Base-by-base conservation (phyloP, 1,140 invertebrate genomes). In the Dreissena rostriformis region DNA sequence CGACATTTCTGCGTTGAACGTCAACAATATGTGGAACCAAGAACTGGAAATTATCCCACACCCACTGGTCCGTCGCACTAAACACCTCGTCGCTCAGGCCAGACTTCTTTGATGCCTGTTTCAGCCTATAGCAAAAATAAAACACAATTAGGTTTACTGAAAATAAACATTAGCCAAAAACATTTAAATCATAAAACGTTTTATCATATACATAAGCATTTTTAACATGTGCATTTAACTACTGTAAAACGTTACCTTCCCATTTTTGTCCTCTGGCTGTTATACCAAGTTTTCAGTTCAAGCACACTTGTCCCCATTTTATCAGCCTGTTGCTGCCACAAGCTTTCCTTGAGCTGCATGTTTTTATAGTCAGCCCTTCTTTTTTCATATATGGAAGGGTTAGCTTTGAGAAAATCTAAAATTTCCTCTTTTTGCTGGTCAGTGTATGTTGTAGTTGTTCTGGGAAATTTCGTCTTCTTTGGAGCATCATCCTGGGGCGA, bases 241-340 rank as follows among this genome's bases (percentile, higher is more conserved):
- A 28, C 39, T 29, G 12, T 71, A 49, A 71, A 71, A 71, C 39
- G 24, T 73, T 73, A 73, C 71, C 71, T 73, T 14, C 71, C 71
- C 29, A 73, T 12, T 39, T 15, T 73, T 73, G 29, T 73, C 71
- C 71, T 73, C 39, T 73, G 71, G 51, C 71, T 73, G 71, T 73
- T 73, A 53, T 55, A 73, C 71, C 71, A 73, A 39, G 71, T 73
- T 52, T 55, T 73, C 22, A 73, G 71, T 39, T 73, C 71, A 73
- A 29, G 12, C 12, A 73, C 71, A 39, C 22, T 52, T 73, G 71
- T 73, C 29, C 49, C 51, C 71, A 73, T 73, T n/a, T 29, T 73
- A 39, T 73, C 71, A 29, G 71, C 71, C 71, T 73, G 71, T 73
- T 73, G 71, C 49, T 73, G 71, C 71, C 71, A 73, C 71, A 73